Evolutionary conservation across 2,797 vertebrate species (phyloP).

Genomic region (Bucorvus abyssinicus): DNA sequence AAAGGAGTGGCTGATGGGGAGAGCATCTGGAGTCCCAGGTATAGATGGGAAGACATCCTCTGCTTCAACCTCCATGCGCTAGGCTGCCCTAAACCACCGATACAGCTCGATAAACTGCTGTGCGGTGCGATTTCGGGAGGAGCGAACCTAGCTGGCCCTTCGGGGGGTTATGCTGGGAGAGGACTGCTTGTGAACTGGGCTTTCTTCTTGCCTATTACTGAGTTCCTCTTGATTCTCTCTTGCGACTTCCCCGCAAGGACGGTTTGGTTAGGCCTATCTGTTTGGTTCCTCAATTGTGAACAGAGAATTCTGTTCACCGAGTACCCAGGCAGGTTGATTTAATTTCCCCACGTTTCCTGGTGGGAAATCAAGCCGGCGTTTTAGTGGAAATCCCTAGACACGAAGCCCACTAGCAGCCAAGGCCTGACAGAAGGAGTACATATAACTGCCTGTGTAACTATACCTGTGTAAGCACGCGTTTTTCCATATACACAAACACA

Average conservation of each 20-base stretch:
- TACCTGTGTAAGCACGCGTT: background rate
- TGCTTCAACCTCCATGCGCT: background rate
- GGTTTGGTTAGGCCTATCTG: constrained; percentile 33
- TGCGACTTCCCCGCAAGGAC: background rate
- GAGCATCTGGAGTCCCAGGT: background rate
- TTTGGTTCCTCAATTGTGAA: constrained; percentile 40
- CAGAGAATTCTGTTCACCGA: constrained; percentile 30
- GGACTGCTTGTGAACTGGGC: background rate
- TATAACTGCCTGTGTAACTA: background rate
- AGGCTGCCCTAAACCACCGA: background rate
- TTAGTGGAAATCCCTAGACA: constrained; percentile 32
- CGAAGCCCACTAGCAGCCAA: background rate
- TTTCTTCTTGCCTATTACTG: background rate
- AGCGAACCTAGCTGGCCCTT: background rate
- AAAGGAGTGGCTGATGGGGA: background rate
- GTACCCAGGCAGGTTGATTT: constrained; percentile 55
- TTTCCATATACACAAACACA: background rate
- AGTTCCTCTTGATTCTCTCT: background rate
- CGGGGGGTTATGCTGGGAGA: background rate
- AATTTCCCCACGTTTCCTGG: constrained; percentile 42
- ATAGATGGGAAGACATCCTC: background rate
- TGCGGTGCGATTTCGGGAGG: background rate
- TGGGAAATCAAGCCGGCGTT: constrained; percentile 60
- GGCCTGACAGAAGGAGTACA: background rate
- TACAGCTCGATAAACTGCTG: background rate